Conservation (phyloP, 2,888 invertebrate species). For the Parascotia fuliginaria region DNA sequence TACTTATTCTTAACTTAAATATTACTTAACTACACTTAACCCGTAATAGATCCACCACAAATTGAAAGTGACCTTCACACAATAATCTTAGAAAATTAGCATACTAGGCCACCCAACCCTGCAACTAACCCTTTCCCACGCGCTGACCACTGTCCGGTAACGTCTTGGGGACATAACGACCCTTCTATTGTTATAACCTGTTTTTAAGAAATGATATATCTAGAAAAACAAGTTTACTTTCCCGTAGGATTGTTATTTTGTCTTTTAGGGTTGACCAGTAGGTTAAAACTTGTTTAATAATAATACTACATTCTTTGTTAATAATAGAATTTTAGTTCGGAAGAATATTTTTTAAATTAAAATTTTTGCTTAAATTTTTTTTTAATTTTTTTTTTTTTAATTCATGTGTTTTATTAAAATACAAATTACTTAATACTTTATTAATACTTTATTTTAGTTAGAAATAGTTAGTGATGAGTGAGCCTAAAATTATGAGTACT, state of each 20-base stretch:
- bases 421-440: too few species aligned
- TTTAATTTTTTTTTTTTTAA: too few species aligned
- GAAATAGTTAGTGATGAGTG: too few species aligned
- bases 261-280: slow-evolving; percentile 26
- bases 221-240: slow-evolving; percentile 62
- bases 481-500: too few species aligned
- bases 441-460: too few species aligned
- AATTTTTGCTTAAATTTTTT: too few species aligned
- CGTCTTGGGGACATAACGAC: slow-evolving; percentile 49
- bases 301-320: background rate
- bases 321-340: too few species aligned
- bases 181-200: slow-evolving; percentile 52
- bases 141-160: slow-evolving; percentile 68
- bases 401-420: too few species aligned
- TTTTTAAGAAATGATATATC: slow-evolving; percentile 38
- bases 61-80: slow-evolving; percentile 23
- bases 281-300: slow-evolving; percentile 9
- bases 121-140: slow-evolving; percentile 59
- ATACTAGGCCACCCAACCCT: slow-evolving; percentile 30
- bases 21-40: background rate
- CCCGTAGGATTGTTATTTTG: slow-evolving; percentile 44
- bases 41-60: background rate
- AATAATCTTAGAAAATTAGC: slow-evolving; percentile 32
- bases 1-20: too few species aligned
- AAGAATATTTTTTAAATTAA: too few species aligned